A percentile compares a stretch with the other conserved stretches of the same genome.
Conservation (phyloP, 2,113 vertebrate species). For the Ctenomys sociabilis region DNA sequence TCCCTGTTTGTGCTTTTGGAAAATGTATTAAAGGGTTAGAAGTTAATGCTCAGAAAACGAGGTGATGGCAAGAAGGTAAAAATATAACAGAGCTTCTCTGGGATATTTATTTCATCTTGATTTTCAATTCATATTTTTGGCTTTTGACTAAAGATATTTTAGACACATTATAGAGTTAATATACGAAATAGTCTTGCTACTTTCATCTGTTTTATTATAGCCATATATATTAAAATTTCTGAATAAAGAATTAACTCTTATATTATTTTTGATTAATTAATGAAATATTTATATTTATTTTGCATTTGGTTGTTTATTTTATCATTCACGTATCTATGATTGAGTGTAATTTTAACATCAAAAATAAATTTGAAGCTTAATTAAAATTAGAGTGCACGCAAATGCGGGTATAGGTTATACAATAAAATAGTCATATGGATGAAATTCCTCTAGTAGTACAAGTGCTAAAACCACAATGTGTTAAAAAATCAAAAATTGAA, state of each 20-base stretch:
- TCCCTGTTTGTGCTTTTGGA: neutral
- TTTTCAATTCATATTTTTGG: neutral
- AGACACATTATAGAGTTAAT: conserved; percentile 22
- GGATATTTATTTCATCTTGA: neutral
- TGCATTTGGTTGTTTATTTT: conserved; percentile 54
- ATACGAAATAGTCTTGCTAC: neutral
- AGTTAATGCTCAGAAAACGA: neutral
- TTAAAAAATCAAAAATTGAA: conserved; percentile 56
- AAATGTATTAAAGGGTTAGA: neutral
- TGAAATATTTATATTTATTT: conserved; percentile 61
- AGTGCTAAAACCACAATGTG: neutral
- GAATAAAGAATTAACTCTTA: conserved; percentile 54
- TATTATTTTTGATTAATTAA: conserved; percentile 47
- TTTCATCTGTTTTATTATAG: conserved; percentile 62
- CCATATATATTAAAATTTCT: conserved; percentile 22
- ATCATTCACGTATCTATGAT: conserved; percentile 27
- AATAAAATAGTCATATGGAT: conserved; percentile 57
- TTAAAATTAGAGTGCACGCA: conserved; percentile 43
- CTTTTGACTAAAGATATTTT: conserved; percentile 32
- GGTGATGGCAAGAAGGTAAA: neutral
- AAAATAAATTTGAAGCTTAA: conserved; percentile 60
- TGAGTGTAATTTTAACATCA: conserved; percentile 59
- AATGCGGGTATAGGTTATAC: conserved; percentile 51
- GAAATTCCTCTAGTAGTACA: conserved; percentile 26
- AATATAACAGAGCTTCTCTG: neutral